Evolutionary conservation across 1,140 invertebrate genomes (phyloP), one percentile per base, ranked within the genome.

Genomic region (Drosophila fuyamai): DNA sequence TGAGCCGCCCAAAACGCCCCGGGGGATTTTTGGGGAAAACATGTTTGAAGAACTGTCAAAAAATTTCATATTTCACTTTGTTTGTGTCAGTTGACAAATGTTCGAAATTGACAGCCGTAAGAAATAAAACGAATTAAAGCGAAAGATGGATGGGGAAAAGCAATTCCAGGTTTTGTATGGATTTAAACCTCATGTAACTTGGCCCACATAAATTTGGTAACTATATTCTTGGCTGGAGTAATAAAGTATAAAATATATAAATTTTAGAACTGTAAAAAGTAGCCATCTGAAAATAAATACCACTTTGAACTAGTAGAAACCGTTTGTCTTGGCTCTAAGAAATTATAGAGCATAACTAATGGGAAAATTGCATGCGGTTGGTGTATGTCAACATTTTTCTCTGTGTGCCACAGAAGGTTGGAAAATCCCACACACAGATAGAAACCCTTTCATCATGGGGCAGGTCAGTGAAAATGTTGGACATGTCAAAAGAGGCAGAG

Each of bases 391-490:
- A 48, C n/a, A 59, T 41, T 74, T 43, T 41, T 13, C 16, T 27
- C 9, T 35, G 60, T 51, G 16, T 27, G 29, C 14, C n/a, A 23
- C n/a, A 27, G 36, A 44, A 43, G 65, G 23, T 35, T 62, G 60
- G 60, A 53, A 65, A 68, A 38, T 54, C 32, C 60, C 46, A 35
- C 29, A 29, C 55, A 36, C 23, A 53, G 14, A 29, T n/a, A 16
- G 12, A 18, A 38, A 27, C 44, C 41, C 60, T 63, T 63, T 63
- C 61, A 46, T 36, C 56, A 62, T 85, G 68, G 70, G 82, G 79
- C 83, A 85, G 82, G 82, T 85, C 82, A 85, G 82, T 81, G 75
- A 82, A 78, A 85, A 74, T 67, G 77, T 74, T 66, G 74, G 53
- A 47, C 70, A 79, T 65, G 55, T 70, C 75, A 74, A 36, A 57